These are phyloP conservation scores for Entomobrya multifasciata DNA, from an alignment of 2,888 invertebrate genomes.

Conservation along the genomic window DNA sequence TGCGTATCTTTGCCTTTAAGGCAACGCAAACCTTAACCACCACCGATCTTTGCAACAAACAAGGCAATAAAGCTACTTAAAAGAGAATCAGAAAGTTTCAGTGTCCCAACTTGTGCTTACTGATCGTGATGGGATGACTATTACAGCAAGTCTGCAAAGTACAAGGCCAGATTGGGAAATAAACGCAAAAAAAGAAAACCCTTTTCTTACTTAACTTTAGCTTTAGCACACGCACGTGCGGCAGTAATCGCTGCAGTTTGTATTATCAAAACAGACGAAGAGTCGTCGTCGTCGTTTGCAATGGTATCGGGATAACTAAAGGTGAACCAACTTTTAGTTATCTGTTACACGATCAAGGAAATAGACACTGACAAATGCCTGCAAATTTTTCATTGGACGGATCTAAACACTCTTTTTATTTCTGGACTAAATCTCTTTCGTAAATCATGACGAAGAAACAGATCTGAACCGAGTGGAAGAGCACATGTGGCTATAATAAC, in stretches of 20 bases:
- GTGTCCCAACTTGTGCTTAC: too few relatives aligned
- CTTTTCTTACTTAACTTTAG: too few relatives aligned
- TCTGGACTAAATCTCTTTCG: slow-evolving; percentile 13
- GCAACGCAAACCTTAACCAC: too few relatives aligned
- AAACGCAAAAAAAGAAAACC: not conserved
- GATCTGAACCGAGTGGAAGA: too few relatives aligned
- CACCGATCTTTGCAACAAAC: too few relatives aligned
- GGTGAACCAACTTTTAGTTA: slow-evolving; percentile 21
- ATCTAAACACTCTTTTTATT: slow-evolving; percentile 19
- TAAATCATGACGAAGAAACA: slow-evolving; percentile 20
- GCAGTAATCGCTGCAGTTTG: not conserved
- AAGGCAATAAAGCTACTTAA: slow-evolving; percentile 21
- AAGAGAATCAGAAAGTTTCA: too few relatives aligned
- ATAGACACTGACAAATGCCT: slow-evolving; percentile 45
- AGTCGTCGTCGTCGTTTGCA: not conserved
- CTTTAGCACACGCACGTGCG: slow-evolving; percentile 16
- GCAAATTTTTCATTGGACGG: slow-evolving; percentile 49
- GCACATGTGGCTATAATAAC: too few relatives aligned
- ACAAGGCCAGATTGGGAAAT: not conserved
- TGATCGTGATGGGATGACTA: too few relatives aligned
- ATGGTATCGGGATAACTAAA: too few relatives aligned
- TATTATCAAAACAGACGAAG: not conserved
- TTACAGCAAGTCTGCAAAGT: not conserved
- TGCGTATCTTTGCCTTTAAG: too few relatives aligned
- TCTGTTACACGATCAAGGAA: slow-evolving; percentile 27